Evolutionary conservation across 2,888 invertebrate genomes (phyloP), one percentile per base, ranked within the genome.

Genomic region (Pasiphila rectangulata): DNA sequence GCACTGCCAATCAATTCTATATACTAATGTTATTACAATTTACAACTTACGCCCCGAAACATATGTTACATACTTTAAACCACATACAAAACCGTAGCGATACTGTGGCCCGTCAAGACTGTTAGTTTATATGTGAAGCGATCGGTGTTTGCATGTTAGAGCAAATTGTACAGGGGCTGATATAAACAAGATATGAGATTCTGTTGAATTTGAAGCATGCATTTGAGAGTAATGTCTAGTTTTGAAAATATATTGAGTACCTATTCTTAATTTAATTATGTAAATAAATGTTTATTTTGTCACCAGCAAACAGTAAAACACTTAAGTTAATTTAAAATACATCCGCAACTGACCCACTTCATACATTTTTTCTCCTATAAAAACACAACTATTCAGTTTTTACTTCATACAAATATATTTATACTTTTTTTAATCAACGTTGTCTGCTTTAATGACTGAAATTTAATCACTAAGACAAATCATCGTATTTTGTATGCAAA

Each of bases 61-160:
- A 77, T 83, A 86, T 86, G 78, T 81, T 87, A 87, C 85, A 87
- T 79, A 75, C 75, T 77, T 83, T 77, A 77, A 67, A 86, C 88
- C 86, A 84, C 86, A 87, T 86, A 86, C 87, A 80, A 79, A 73
- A 88, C 88, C 86, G 80, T 77, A 73, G 76, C 79, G 81, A 79
- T 81, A 80, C 76, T 79, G 79, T 83, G 81, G 79, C 82, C 87
- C 85, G 70, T 69, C 80, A 83, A 86, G 81, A 84, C 82, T 86
- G 89, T 89, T 89, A 89, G 89, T 89, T 79, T 10, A 81, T 77
- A 45, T 80, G 88, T 83, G 82, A 88, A 89, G 89, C 89, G 89
- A 89, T 89, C 71, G 83, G 89, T 89, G 89, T 89, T 89, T 89
- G 89, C 89, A 89, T 89, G 89, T 89, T 89, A 89, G 89, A 80